phyloP scores from a whole-genome alignment of 1,140 invertebrate genomes.

The Drosophila sucinea region DNA sequence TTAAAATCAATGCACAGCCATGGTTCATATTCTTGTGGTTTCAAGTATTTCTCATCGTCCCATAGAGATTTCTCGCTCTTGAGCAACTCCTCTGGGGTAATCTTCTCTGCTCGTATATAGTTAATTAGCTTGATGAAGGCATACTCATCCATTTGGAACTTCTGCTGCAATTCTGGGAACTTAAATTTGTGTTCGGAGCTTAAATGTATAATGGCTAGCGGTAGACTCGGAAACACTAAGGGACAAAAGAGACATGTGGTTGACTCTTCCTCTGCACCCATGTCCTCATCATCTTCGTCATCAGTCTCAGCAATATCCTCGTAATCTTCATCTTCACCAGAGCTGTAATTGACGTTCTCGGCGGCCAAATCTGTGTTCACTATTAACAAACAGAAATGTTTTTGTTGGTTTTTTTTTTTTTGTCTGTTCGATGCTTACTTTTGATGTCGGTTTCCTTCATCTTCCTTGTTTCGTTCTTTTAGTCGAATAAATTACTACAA shows the following conservation, averaged over 20 bases:
- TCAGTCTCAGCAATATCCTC: slow-evolving; percentile 58
- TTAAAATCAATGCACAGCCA: slow-evolving; percentile 90
- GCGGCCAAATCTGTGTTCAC: background rate
- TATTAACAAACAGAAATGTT: slow-evolving; percentile 2
- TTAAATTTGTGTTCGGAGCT: slow-evolving; percentile 88
- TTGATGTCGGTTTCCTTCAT: slow-evolving; percentile 53
- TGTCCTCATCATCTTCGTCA: slow-evolving; percentile 60
- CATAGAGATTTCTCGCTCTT: slow-evolving; percentile 84
- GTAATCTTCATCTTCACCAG: slow-evolving; percentile 57
- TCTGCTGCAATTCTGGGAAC: slow-evolving; percentile 87
- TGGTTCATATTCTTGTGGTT: slow-evolving; percentile 91
- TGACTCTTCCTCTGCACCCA: slow-evolving; percentile 59
- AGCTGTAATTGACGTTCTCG: slow-evolving; percentile 30
- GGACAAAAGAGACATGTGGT: slow-evolving; percentile 85
- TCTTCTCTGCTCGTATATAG: slow-evolving; percentile 89
- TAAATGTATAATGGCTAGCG: slow-evolving; percentile 85
- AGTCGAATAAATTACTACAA: background rate
- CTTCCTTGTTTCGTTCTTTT: background rate
- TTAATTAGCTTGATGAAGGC: slow-evolving; percentile 94
- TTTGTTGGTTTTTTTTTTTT: background rate
- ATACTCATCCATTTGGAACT: slow-evolving; percentile 91
- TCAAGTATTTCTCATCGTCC: slow-evolving; percentile 91
- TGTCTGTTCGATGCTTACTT: slow-evolving; percentile 21
- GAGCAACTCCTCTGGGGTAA: slow-evolving; percentile 85
- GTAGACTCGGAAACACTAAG: slow-evolving; percentile 84